These are phyloP conservation scores for Callopanchax toddi DNA, from an alignment of 2,113 vertebrate genomes.

Conservation along the genomic window DNA sequence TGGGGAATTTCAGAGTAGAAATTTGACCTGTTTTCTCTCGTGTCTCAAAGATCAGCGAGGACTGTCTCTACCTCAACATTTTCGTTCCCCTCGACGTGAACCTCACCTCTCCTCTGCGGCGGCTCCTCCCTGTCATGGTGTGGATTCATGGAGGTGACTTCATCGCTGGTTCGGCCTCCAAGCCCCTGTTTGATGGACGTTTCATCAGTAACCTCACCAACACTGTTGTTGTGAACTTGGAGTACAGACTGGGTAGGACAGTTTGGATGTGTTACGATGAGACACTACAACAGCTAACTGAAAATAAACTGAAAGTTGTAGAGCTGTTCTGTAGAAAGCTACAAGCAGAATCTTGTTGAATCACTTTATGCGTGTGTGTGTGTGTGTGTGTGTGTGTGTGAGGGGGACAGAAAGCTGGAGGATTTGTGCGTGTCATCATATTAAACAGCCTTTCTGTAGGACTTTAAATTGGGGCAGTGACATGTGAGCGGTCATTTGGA, in stretches of 20 bases:
- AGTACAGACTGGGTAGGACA: constrained; percentile 78
- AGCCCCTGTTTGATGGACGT: constrained; percentile 80
- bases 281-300: background rate
- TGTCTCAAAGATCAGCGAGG: constrained; percentile 76
- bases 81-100: constrained; percentile 74
- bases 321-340: background rate
- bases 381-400: background rate
- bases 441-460: constrained; percentile 2
- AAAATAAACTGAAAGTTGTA: too few species aligned
- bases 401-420: background rate
- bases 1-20: too few species aligned
- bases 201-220: constrained; percentile 80
- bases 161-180: constrained; percentile 79
- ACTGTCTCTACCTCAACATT: constrained; percentile 82
- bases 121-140: constrained; percentile 77
- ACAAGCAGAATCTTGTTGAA: background rate
- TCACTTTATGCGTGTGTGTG: background rate
- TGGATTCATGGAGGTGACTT: constrained; percentile 84
- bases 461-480: constrained; percentile 22
- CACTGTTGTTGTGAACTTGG: constrained; percentile 76
- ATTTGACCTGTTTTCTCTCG: background rate
- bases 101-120: constrained; percentile 50
- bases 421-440: constrained; percentile 13
- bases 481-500: constrained; percentile 26
- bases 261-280: background rate